Evolutionary conservation across 2,113 vertebrate species (phyloP), one percentile per base, ranked within the genome.

Genomic region (Burhinus oedicnemus): DNA sequence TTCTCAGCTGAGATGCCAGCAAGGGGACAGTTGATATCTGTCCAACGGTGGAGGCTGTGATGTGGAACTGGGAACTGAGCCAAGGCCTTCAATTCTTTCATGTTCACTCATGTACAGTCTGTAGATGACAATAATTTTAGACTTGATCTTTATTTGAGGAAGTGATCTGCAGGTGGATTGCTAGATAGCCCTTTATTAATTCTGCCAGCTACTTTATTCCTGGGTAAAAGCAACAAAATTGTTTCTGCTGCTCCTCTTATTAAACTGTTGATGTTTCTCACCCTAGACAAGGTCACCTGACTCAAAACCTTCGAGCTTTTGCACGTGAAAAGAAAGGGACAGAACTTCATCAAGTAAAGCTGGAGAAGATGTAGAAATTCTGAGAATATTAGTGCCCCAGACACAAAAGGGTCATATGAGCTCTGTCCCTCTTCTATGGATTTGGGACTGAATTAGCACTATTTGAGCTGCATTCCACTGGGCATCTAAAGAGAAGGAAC

Each of bases 271-370:
- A 36, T 38, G 38, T 54, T 94, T 94, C 40, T 90, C 64, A 60
- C 25, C 17, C 66, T 70, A 74, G 18, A 65, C 45, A 85, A 91
- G 71, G 54, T 40, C 2, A 3, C 12, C 62, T 83, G 47, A 80
- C 32, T 88, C 62, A 89, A 93, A 82, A 77, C 71, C 68, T 85
- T 55, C 11, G 9, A 83, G 42, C 13, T 70, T 94, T 80, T 90
- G 30, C 44, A 66, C 22, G 42, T 78, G 64, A 86, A 89, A 95
- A 93, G 89, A 89, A 90, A 68, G 30, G 55, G 72, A 91, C 72
- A 88, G 55, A 95, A 42, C 38, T 90, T 91, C 47, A 44, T n/a
- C 75, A 91, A 74, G n/a, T 90, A 94, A 90, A 94, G 54, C 66
- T 87, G 58, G 66, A 90, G 55, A 95, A 94, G 38, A 77, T 32